These are phyloP conservation scores for Alethe castanea DNA, from an alignment of 2,113 vertebrate genomes.

Conservation along the genomic window DNA sequence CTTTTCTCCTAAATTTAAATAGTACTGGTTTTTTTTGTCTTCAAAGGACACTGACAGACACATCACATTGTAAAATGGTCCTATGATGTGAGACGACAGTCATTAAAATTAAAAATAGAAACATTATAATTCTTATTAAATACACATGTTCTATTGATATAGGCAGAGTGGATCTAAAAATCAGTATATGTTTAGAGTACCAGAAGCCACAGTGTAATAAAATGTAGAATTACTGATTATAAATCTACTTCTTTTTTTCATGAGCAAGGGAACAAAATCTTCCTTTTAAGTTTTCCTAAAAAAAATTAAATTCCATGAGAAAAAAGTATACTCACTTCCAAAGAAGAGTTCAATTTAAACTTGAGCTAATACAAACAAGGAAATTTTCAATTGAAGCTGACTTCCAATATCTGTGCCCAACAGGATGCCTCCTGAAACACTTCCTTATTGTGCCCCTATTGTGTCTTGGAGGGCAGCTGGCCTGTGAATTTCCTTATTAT, in stretches of 20 bases:
- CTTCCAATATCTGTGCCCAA: conserved; percentile 66
- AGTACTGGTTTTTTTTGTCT: background rate
- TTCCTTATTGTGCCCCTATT: conserved; percentile 50
- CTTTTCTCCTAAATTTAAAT: background rate
- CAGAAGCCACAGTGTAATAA: background rate
- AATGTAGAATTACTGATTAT: background rate
- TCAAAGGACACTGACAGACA: background rate
- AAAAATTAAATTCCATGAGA: conserved; percentile 22
- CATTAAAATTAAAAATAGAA: background rate
- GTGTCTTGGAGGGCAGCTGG: conserved; percentile 39
- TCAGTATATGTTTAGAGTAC: background rate
- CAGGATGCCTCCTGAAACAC: conserved; percentile 57
- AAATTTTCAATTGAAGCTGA: conserved; percentile 58
- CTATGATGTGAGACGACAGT: background rate
- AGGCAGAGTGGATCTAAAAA: background rate
- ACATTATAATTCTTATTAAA: background rate
- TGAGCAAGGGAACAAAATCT: background rate
- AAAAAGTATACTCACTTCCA: background rate
- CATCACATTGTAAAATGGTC: background rate
- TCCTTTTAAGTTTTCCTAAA: conserved; percentile 14
- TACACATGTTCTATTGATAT: background rate
- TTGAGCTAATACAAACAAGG: conserved; percentile 70
- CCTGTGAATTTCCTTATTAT: conserved; percentile 69
- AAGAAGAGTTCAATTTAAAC: conserved; percentile 49
- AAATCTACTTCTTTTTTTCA: background rate